A percentile compares a stretch with the other conserved stretches of the same genome.
phyloP scores from a whole-genome alignment of 2,797 vertebrate species.

The Allobates femoralis region DNA sequence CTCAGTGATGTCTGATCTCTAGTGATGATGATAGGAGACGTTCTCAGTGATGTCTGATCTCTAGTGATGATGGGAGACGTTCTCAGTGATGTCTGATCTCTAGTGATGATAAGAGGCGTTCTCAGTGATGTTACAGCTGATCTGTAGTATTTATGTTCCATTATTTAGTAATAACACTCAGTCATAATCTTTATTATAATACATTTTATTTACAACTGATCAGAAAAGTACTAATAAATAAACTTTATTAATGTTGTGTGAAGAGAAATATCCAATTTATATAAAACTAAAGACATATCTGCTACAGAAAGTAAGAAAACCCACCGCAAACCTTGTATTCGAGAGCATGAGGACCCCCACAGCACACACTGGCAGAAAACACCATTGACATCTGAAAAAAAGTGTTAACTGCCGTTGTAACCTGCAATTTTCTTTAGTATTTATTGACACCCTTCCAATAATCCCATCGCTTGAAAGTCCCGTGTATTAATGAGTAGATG shows the following conservation, averaged over 20 bases:
- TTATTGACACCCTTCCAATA: background rate
- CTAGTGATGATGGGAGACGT: too few relatives aligned
- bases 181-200: background rate
- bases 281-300: background rate
- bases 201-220: constrained; percentile 3
- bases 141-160: background rate
- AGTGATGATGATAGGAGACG: too few relatives aligned
- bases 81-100: too few relatives aligned
- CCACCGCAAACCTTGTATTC: too few relatives aligned
- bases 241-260: background rate
- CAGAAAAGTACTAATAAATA: constrained; percentile 10
- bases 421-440: background rate
- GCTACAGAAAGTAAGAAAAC: too few relatives aligned
- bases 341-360: too few relatives aligned
- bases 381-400: too few relatives aligned
- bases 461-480: background rate
- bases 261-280: background rate
- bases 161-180: background rate
- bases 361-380: too few relatives aligned
- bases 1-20: too few relatives aligned
- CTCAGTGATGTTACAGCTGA: background rate
- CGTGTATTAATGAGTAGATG: background rate
- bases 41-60: too few relatives aligned
- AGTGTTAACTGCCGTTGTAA: background rate
- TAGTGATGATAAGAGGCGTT: background rate